Conservation (phyloP, 2,888 invertebrate species). For the Meteorus cinctellus region DNA sequence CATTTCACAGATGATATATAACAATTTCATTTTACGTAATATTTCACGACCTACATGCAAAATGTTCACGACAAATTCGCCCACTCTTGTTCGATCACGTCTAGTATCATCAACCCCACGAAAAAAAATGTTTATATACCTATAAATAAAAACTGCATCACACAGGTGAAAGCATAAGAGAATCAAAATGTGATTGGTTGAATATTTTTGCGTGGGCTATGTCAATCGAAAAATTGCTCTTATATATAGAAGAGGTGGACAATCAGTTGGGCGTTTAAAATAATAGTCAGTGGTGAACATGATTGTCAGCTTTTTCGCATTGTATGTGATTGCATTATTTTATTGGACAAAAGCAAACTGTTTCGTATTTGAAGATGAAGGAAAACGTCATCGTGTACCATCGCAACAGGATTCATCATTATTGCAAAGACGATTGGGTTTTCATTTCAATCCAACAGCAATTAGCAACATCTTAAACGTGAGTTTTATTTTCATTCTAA, state of each 20-base stretch:
- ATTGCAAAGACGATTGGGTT: neutral
- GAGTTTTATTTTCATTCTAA: neutral
- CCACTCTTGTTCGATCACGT: neutral
- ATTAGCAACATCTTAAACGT: slow-evolving; percentile 39
- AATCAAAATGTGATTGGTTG: slow-evolving; percentile 24
- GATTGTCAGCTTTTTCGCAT: no score
- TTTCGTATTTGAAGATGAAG: slow-evolving; percentile 29
- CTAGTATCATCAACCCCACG: neutral
- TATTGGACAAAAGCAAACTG: neutral
- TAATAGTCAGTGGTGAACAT: slow-evolving; percentile 3
- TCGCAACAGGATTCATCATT: neutral
- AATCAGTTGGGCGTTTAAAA: neutral
- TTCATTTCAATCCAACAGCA: slow-evolving; percentile 15
- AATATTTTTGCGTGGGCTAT: slow-evolving; percentile 23
- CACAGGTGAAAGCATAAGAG: slow-evolving; percentile 17
- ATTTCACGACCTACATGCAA: neutral
- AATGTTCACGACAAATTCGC: neutral
- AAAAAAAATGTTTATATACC: slow-evolving; percentile 9
- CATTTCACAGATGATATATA: neutral
- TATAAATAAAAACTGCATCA: neutral
- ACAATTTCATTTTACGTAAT: slow-evolving; percentile 23
- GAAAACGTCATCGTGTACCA: neutral
- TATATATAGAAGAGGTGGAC: slow-evolving; percentile 17
- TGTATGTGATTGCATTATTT: neutral
- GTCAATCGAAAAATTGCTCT: neutral